A percentile compares a stretch with the other conserved stretches of the same genome.
Evolutionary conservation across 2,113 vertebrate species (phyloP).

Genomic region (Neogale vison): DNA sequence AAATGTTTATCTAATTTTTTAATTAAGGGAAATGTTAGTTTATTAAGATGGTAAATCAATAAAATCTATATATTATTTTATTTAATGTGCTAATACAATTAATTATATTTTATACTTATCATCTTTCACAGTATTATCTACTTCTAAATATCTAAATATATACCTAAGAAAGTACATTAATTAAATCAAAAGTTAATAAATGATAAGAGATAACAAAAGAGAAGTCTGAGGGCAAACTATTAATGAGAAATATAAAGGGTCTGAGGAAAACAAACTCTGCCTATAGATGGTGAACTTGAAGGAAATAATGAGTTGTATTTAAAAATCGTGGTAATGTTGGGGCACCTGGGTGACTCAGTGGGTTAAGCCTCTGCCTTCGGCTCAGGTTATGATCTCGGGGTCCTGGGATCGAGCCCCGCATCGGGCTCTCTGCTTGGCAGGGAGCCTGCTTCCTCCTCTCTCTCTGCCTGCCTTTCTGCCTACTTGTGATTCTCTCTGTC

Average conservation of each 20-base stretch:
- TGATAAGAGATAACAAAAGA: background rate
- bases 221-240: background rate
- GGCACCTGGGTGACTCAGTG: no score
- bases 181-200: background rate
- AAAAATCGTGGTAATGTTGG: background rate
- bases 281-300: background rate
- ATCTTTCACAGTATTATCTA: background rate
- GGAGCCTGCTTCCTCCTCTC: no score
- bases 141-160: background rate
- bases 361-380: no score
- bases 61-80: background rate
- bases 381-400: no score
- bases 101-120: background rate
- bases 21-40: background rate
- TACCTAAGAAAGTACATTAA: background rate
- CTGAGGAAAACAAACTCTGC: background rate
- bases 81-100: constrained; percentile 25
- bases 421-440: no score
- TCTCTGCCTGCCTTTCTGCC: no score
- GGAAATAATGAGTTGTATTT: background rate
- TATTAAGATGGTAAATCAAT: background rate
- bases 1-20: background rate
- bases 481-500: no score
- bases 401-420: no score
- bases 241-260: background rate